Base-by-base conservation (phyloP, 2,888 invertebrate genomes). In the Aplocera efformata region DNA sequence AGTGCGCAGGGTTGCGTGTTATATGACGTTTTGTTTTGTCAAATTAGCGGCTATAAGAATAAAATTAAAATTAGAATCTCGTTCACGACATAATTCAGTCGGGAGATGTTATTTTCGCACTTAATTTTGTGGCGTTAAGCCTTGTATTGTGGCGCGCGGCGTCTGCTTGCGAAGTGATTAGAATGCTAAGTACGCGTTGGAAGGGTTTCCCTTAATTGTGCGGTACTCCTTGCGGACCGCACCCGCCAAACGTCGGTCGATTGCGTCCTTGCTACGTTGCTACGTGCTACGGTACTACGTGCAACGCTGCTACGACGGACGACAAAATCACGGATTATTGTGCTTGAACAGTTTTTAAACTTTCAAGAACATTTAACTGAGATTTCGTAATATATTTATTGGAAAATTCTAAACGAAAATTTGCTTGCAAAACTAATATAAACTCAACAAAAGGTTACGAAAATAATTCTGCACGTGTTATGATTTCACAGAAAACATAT, bases 131-230 rank as follows among this genome's bases (percentile, higher is more conserved):
- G 73, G 76, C 64, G 73, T 77, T 78, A 79, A 78, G 74, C 72
- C 71, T 70, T 76, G 79, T 77, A 75, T 74, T 81, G 78, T 74
- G 75, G 75, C 66, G 61, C 58, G 63, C 63, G 70, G 70, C 70
- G 66, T 71, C 73, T 72, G 75, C 66, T 71, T 60, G 63, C 58
- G 60, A 57, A 61, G 75, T 79, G 83, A 80, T 80, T 80, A 80
- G 84, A 85, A 84, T 85, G 76, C 81, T 79, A 80, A 83, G 76
- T 79, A 67, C 67, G 72, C 63, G 47, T 60, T 59, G 76, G 66
- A 79, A 78, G 82, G 82, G 82, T 76, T 78, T 69, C 62, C 32
- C 67, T 73, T 81, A 79, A 82, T 81, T 82, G 82, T 76, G 75
- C 63, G 68, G 72, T 66, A 67, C 53, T 72, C 61, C 67, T 69